These are phyloP conservation scores for Diarsia rubi DNA, from an alignment of 2,888 invertebrate genomes.

Conservation along the genomic window DNA sequence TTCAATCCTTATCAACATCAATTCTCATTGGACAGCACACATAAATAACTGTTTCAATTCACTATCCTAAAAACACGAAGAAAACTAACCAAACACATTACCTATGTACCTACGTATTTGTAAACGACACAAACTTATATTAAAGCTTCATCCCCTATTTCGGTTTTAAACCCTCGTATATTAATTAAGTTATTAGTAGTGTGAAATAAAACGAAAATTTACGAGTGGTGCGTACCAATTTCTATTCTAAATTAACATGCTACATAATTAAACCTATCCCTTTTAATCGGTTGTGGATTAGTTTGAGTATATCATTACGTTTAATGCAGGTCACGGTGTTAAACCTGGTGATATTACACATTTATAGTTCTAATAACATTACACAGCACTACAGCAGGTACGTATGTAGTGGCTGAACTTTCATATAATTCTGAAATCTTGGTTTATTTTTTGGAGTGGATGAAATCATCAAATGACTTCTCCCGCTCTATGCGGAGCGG, in stretches of 20 bases:
- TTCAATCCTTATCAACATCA: slow-evolving; percentile 63
- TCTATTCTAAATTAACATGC: slow-evolving; percentile 50
- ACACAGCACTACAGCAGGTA: slow-evolving; percentile 12
- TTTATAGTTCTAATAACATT: slow-evolving; percentile 27
- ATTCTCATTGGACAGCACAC: slow-evolving; percentile 50
- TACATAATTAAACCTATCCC: slow-evolving; percentile 63
- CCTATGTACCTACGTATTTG: slow-evolving; percentile 24
- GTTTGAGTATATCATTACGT: slow-evolving; percentile 42
- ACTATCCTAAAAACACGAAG: slow-evolving; percentile 40
- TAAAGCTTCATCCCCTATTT: slow-evolving; percentile 53
- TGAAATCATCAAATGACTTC: too few species aligned
- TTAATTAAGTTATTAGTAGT: slow-evolving; percentile 64
- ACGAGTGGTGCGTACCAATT: slow-evolving; percentile 48
- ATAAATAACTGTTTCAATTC: slow-evolving; percentile 57
- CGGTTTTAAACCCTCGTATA: slow-evolving; percentile 49
- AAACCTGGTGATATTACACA: slow-evolving; percentile 8
- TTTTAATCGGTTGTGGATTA: slow-evolving; percentile 57
- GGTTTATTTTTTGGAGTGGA: background rate
- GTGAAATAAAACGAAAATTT: slow-evolving; percentile 59
- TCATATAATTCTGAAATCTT: background rate
- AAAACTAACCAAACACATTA: slow-evolving; percentile 44
- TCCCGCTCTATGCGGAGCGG: too few species aligned
- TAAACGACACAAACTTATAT: slow-evolving; percentile 54
- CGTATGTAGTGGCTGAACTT: background rate
- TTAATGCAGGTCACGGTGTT: slow-evolving; percentile 41